Percentiles rank a stretch among this genome's conserved stretches.
phyloP scores from a whole-genome alignment of 2,797 vertebrate genomes.

The Onychomys leucogaster region DNA sequence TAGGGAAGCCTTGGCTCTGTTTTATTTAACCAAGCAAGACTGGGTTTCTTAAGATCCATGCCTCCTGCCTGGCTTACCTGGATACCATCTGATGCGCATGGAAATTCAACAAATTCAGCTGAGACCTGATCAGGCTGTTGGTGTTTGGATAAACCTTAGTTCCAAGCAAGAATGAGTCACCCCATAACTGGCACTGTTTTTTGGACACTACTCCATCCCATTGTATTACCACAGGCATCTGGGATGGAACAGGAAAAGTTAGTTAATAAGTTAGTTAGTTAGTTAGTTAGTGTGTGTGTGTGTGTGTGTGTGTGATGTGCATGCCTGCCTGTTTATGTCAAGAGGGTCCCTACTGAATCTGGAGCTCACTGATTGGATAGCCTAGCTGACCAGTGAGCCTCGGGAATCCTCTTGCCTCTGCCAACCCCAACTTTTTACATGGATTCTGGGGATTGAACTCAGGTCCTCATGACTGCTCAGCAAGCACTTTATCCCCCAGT shows the following conservation, averaged over 20 bases:
- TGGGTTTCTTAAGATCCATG: not conserved
- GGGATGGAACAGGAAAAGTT: not conserved
- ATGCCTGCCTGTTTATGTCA: not conserved
- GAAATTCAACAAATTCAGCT: not conserved
- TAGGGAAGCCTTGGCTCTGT: not conserved
- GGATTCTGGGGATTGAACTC: not conserved
- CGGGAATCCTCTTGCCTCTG: not conserved
- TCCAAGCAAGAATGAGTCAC: not conserved
- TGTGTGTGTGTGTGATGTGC: not conserved
- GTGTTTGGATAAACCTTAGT: not conserved
- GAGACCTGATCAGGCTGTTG: not conserved
- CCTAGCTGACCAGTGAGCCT: not conserved
- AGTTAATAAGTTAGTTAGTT: not conserved
- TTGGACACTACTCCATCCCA: not conserved
- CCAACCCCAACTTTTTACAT: not conserved
- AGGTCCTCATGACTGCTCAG: not conserved
- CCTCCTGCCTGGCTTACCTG: not conserved
- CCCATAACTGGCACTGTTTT: not conserved
- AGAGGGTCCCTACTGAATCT: not conserved
- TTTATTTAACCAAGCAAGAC: conserved; percentile 26
- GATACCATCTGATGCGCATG: not conserved
- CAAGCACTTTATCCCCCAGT: not conserved
- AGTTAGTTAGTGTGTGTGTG: not conserved
- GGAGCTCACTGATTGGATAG: not conserved
- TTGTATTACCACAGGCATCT: not conserved